Conservation (phyloP, 2,113 vertebrate species). For the Pithys albifrons region DNA sequence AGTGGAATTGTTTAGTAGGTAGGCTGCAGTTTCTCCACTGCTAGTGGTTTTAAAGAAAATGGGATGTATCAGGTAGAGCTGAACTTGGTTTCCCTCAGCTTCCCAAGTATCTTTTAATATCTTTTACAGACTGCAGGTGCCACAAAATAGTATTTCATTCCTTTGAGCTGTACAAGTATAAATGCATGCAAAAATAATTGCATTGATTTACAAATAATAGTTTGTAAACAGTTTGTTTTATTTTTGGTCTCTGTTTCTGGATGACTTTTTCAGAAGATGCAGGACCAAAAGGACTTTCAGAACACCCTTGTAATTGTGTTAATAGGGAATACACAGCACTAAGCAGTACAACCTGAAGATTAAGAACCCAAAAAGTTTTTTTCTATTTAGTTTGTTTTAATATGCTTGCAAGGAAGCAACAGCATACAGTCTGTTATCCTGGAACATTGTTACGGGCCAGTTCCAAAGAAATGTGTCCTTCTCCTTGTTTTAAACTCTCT, state of each 20-base stretch:
- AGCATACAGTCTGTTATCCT: neutral
- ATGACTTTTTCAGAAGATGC: neutral
- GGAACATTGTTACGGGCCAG: neutral
- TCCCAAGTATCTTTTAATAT: neutral
- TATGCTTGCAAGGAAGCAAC: neutral
- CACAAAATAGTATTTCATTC: neutral
- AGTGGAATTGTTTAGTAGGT: neutral
- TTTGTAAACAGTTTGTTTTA: no score
- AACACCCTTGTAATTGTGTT: neutral
- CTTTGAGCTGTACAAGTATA: neutral
- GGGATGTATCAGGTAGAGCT: neutral
- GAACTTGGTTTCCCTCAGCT: neutral
- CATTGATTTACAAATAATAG: neutral
- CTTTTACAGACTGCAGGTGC: neutral
- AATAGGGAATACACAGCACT: neutral
- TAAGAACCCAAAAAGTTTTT: neutral
- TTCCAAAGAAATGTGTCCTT: neutral
- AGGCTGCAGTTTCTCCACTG: neutral
- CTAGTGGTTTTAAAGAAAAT: neutral
- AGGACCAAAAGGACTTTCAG: neutral
- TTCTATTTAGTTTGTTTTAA: neutral
- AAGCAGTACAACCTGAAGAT: neutral
- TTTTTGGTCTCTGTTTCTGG: neutral
- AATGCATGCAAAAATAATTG: neutral
- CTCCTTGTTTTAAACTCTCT: neutral